Evolutionary conservation across 2,888 invertebrate species (phyloP), one percentile per base, ranked within the genome.

Genomic region (Galeruca laticollis): DNA sequence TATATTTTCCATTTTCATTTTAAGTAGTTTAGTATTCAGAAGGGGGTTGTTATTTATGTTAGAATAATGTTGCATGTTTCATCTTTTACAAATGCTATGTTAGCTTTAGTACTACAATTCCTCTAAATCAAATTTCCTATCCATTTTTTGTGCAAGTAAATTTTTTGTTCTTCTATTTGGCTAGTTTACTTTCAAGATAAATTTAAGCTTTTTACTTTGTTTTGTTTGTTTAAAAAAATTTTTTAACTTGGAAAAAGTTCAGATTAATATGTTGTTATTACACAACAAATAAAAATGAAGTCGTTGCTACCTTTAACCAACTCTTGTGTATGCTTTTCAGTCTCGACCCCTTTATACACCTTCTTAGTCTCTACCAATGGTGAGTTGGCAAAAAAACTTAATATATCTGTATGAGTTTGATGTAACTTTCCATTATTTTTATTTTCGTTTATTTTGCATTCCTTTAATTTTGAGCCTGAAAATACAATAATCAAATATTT

Each of bases 301-400:
- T 26, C 11, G 52, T 26, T 21, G 20, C 52, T 52, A 52, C 11
- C 13, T 26, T 52, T 52, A 52, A 52, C 52, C 21, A 52, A 52
- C 52, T 52, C 52, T 52, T 26, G 21, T 52, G 13, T 52, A 52
- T 52, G 26, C 10, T 52, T 52, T 52, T 52, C 52, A 52, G 52
- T 52, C 11, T 52, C 52, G 52, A 52, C 52, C 52, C 52, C 52
- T 52, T 52, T 52, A 52, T 52, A 52, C 52, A 52, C 52, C 52
- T 52, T 26, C 52, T 52, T 52, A 52, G 52, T 52, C 21, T 52
- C 52, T 52, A 52, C 52, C 52, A 52, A 52, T 52, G 52, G 52
- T 52, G 52, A 52, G 52, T 52, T 52, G 52, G 52, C 52, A 52
- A 52, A 13, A n/a, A 52, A 11, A 52, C 49, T 26, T 52, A 21